Evolutionary conservation across 2,888 invertebrate species (phyloP).

Genomic region (Hirtodrosophila cameraria): DNA sequence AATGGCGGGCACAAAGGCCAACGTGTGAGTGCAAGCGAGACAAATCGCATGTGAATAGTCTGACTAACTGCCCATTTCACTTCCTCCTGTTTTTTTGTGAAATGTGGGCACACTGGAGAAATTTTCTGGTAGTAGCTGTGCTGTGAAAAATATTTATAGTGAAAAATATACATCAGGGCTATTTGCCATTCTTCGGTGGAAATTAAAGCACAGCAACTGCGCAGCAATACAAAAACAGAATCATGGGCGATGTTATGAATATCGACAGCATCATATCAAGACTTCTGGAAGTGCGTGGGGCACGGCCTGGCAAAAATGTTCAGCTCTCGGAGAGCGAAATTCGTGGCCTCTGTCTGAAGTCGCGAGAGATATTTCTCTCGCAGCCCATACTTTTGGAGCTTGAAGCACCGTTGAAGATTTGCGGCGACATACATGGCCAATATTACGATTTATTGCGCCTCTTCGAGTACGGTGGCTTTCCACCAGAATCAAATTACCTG

Average conservation of each 20-base stretch:
- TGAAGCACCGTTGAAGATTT: constrained; percentile 99
- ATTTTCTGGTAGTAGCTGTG: constrained; percentile 79
- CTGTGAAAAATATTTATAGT: constrained; percentile 78
- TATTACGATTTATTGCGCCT: constrained; percentile 98
- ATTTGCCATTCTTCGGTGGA: constrained; percentile 57
- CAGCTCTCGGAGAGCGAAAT: constrained; percentile 99
- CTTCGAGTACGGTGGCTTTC: constrained; percentile 99
- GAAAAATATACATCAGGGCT: constrained; percentile 63
- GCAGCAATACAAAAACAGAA: constrained; percentile 52
- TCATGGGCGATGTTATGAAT: constrained; percentile 83
- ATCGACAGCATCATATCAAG: constrained; percentile 83
- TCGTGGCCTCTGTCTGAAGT: constrained; percentile 98
- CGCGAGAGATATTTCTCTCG: constrained; percentile 98
- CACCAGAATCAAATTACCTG: constrained; percentile 99
- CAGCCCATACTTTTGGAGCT: constrained; percentile 99
- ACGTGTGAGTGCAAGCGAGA: constrained; percentile 24
- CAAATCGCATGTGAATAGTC: constrained; percentile 20
- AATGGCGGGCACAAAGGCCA: constrained; percentile 40
- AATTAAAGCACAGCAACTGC: constrained; percentile 50
- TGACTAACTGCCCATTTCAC: constrained; percentile 58
- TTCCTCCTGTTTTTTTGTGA: constrained; percentile 58
- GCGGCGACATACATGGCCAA: constrained; percentile 99
- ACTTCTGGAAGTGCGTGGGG: constrained; percentile 91
- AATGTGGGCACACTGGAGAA: constrained; percentile 72
- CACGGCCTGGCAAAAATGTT: constrained; percentile 99